Evolutionary conservation across 2,888 invertebrate genomes (phyloP), one percentile per base, ranked within the genome.

Genomic region (Aethes cnicana): DNA sequence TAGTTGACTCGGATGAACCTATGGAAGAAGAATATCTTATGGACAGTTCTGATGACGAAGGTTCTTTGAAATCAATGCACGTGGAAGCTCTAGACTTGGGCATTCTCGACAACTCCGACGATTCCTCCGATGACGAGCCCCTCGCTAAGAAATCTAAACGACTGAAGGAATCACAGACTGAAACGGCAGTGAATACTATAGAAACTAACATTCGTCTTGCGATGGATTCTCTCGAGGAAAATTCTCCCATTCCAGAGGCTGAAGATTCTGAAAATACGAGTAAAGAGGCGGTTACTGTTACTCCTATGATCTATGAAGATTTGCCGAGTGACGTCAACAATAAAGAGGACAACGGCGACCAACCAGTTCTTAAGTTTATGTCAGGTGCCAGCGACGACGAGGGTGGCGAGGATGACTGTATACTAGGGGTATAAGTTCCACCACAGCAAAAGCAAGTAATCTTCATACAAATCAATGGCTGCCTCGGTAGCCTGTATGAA

Each of bases 41-140:
- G 4, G 58, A 62, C 7, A 59, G 57, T 33, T 43, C 49, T 4
- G 56, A 58, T 14, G 50, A 48, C n/a, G 59, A 59, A 2, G 12
- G 26, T 23, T 16, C 23, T 3, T 14, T 6, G 12, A 33, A 30
- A 21, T 25, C n/a, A 12, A 42, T 28, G 21, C 23, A 14, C 8
- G 6, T 16, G 11, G 32, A 32, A 64, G 21, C 57, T 59, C 47
- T 62, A 60, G 23, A 44, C 56, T 21, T 49, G 37, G 25, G 47
- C 41, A 9, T 6, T n/a, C 25, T 30, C 6, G 58, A 56, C 26
- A 58, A 62, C 4, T 44, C 57, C 4, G 59, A 60, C 12, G 73
- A 76, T 36, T 75, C 79, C 0, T 84, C 83, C 1, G 86, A 87
- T 39, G 84, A 87, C 17, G 88, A 88, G 56, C 85, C 87, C 0